phyloP scores from a whole-genome alignment of 2,888 invertebrate genomes.

The Dolomedes plantarius region DNA sequence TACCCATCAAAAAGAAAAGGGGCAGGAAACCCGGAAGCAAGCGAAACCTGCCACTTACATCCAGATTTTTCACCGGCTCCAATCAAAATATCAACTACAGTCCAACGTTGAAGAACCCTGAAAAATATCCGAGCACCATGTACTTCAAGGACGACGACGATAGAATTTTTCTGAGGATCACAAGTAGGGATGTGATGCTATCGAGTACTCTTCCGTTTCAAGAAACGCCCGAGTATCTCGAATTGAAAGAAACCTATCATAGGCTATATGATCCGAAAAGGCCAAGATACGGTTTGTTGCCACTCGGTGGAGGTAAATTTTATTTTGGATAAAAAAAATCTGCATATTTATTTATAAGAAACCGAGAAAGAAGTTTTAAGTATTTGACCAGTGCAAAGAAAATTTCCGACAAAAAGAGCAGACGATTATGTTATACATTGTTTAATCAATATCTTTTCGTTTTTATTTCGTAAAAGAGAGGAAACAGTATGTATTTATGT shows the following conservation, averaged over 20 bases:
- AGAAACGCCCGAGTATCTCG: conserved; percentile 37
- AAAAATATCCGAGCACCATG: conserved; percentile 29
- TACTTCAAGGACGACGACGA: conserved; percentile 36
- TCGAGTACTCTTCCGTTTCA: conserved; percentile 53
- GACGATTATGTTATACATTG: too few relatives aligned
- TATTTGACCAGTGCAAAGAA: too few relatives aligned
- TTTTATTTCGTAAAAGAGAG: too few relatives aligned
- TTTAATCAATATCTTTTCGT: too few relatives aligned
- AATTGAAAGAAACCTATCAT: conserved; percentile 27
- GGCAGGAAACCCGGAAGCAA: conserved; percentile 49
- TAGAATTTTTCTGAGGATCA: conserved; percentile 38
- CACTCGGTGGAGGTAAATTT: too few relatives aligned
- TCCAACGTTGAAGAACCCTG: conserved; percentile 30
- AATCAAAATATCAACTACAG: neutral
- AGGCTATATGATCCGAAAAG: neutral
- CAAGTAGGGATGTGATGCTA: conserved; percentile 43
- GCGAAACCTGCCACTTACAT: neutral
- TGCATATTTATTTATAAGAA: too few relatives aligned
- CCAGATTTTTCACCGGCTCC: neutral
- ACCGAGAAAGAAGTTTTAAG: too few relatives aligned
- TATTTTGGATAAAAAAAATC: too few relatives aligned
- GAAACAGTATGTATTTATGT: too few relatives aligned
- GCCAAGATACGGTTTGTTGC: neutral
- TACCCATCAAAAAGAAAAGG: conserved; percentile 37
- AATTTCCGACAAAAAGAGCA: too few relatives aligned